Conservation (phyloP, 2,113 vertebrate genomes). For the Tachycineta bicolor region DNA sequence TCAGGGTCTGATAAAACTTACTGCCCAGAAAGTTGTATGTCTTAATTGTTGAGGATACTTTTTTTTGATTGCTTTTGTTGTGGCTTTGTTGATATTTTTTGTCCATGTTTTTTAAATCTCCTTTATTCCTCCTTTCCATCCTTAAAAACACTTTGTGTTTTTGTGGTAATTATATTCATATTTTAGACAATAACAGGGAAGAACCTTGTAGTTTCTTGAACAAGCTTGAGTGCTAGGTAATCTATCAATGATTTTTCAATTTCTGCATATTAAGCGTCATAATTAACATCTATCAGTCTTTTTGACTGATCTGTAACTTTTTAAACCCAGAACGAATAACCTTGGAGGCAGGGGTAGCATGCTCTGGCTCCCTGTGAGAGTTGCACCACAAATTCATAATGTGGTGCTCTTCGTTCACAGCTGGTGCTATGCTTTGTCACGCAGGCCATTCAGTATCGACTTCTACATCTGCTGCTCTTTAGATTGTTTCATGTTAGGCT, state of each 20-base stretch:
- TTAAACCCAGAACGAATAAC: neutral
- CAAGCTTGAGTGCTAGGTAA: neutral
- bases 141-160: neutral
- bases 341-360: neutral
- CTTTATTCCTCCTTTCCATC: neutral
- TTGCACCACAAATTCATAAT: neutral
- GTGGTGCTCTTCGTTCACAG: neutral
- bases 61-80: neutral
- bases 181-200: neutral
- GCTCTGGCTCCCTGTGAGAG: neutral
- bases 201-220: constrained; percentile 12
- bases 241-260: constrained; percentile 12
- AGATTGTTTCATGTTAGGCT: neutral
- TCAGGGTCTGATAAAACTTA: neutral
- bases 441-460: neutral
- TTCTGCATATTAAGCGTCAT: neutral
- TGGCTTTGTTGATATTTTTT: neutral
- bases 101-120: accelerated
- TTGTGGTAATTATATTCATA: neutral
- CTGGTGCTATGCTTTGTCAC: neutral
- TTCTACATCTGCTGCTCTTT: neutral
- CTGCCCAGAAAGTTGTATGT: neutral
- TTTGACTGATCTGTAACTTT: constrained; percentile 4
- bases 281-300: constrained; percentile 20
- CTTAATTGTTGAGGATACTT: neutral